Base-by-base conservation (phyloP, 2,113 vertebrate species). In the Syrmaticus mikado region DNA sequence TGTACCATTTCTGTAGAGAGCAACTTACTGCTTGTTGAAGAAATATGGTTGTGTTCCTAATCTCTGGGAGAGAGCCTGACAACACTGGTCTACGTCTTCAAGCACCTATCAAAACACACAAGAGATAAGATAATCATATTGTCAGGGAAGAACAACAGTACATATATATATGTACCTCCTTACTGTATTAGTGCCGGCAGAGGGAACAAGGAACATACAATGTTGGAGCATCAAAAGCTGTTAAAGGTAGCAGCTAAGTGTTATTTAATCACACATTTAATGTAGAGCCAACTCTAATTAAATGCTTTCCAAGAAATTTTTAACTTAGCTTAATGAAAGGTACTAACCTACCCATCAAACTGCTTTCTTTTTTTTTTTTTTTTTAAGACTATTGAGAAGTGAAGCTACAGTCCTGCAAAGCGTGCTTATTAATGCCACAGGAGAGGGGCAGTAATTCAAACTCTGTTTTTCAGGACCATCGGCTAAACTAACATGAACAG, bases 31-130 rank as follows among this genome's bases (percentile, higher is more conserved):
- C 95, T 99, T 99, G 96, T 98, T 99, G 97, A 99, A 99, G 97
- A 99, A 99, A 97, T 98, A 99, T 0, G 98, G 98, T 43, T 99
- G 99, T 57, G 98, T 99, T 91, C 99, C 99, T 85, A 99, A 97
- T 96, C 99, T 98, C 96, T 99, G 99, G 73, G 99, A 99, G 58
- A 99, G 98, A 74, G 99, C 99, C 94, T 99, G 98, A 94, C 99
- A 99, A 96, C 99, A 99, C 95, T 99, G 99, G 97, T 98, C 99
- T 80, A 99, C 98, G 57, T 99, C 99, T 96, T 99, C 99, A 96
- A 99, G 99, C 32, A 99, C 99, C 99, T 99, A 94, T 67, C 68
- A 58, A 76, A 96, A 92, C 10, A 95, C 25, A 78, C 21, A 76
- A 67, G 78, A 96, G 67, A 96, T 72, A 91, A 90, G 86, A 60